Percentiles rank a stretch among this genome's conserved stretches.
phyloP scores from a whole-genome alignment of 2,888 invertebrate species.

The Melikaiella ostensackeni region DNA sequence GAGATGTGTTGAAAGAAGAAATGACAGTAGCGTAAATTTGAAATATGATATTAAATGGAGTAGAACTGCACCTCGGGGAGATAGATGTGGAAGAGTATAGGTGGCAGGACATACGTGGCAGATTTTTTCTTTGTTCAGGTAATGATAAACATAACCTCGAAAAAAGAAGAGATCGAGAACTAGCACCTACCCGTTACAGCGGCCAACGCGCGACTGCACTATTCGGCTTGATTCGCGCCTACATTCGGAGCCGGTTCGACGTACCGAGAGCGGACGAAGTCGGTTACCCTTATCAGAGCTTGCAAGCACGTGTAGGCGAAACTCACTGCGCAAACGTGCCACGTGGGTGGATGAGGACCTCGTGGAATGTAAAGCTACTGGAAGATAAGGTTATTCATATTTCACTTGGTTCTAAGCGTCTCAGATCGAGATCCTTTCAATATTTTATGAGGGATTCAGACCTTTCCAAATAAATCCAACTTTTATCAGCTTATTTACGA shows the following conservation, averaged over 20 bases:
- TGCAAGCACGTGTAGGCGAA: conserved; percentile 62
- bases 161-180: conserved; percentile 48
- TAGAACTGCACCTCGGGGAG: background rate
- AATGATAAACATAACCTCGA: conserved; percentile 63
- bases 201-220: conserved; percentile 75
- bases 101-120: background rate
- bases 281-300: conserved; percentile 39
- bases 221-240: conserved; percentile 54
- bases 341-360: conserved; percentile 56
- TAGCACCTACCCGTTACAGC: conserved; percentile 72
- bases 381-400: conserved; percentile 25
- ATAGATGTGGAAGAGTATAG: background rate
- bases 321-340: conserved; percentile 54
- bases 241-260: conserved; percentile 52
- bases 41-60: conserved; percentile 7
- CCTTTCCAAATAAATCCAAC: background rate
- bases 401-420: background rate
- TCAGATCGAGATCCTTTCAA: background rate
- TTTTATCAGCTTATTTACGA: background rate
- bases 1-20: background rate
- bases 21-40: conserved; percentile 1
- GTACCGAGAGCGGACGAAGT: conserved; percentile 51
- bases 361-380: conserved; percentile 12
- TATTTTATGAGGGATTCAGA: background rate
- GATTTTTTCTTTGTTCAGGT: conserved; percentile 10